Base-by-base conservation (phyloP, 1,140 invertebrate genomes). In the Procambarus virginalis region DNA sequence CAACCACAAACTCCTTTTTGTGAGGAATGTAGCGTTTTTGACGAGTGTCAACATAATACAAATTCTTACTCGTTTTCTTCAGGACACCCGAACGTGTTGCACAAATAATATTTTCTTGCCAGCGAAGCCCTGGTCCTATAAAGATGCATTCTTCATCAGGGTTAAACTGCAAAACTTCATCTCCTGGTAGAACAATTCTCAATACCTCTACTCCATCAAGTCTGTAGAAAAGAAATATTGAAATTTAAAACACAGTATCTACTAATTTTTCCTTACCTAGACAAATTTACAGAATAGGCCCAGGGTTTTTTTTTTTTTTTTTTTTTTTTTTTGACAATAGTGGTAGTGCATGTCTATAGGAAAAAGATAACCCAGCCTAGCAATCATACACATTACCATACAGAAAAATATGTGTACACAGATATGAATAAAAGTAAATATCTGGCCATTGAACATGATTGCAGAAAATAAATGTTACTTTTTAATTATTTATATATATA, bases 1-100 rank as follows among this genome's bases (percentile, higher is more conserved):
- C 98, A 49, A 99, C 95, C 0, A 99, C 96, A 91, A 96, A 95
- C 93, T 99, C 98, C 22, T 97, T 97, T 93, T 95, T 95, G 10
- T 95, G 95, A 34, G 98, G 97, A 60, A 97, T 95, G 93, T 98
- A 99, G 93, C 97, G 95, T 93, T 97, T 97, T 92, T 97, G 96
- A 88, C 96, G 96, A 93, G 95, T 96, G 92, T 99, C 97, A 49
- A 99, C 95, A 96, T 97, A 99, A 93, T 96, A 99, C 14, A 92
- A 49, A 64, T 92, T 91, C 60, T 90, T 81, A 14, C 83, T 55
- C 34, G 86, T 80, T 70, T 87, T 89, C 68, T 91, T 92, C 48
- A 92, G 55, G 0, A 96, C 95, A 92, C 96, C 96, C 0, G 96
- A 95, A 34, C 95, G 93, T 91, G 96, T 96, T 94, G 96, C 96